phyloP scores from a whole-genome alignment of 2,888 invertebrate genomes.

The Ariolimax columbianus region DNA sequence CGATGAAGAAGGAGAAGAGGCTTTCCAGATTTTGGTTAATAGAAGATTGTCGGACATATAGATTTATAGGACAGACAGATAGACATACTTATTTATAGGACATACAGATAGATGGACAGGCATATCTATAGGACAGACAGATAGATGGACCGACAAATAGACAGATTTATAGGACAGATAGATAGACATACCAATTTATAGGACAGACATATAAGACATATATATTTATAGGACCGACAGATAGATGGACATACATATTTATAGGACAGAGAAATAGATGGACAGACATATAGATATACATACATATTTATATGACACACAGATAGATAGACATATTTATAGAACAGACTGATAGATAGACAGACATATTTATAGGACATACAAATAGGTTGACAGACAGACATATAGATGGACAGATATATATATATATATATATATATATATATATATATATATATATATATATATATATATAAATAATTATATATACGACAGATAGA shows the following conservation, averaged over 20 bases:
- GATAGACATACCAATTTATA: background rate
- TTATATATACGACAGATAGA: too few relatives aligned
- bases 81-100: background rate
- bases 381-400: too few relatives aligned
- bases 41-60: background rate
- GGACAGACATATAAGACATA: background rate
- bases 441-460: too few relatives aligned
- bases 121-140: background rate
- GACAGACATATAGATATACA: too few relatives aligned
- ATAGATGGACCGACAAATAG: background rate
- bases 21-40: too few relatives aligned
- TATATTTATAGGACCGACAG: background rate
- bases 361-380: too few relatives aligned
- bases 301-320: background rate
- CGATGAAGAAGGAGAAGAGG: background rate
- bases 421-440: too few relatives aligned
- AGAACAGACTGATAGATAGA: slow-evolving; percentile 25
- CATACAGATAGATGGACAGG: background rate
- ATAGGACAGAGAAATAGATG: slow-evolving; percentile 15
- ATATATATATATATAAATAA: too few relatives aligned
- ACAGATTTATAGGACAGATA: background rate
- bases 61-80: background rate
- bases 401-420: too few relatives aligned
- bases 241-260: background rate
- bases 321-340: background rate